These are phyloP conservation scores for Triplophysa dalaica DNA, from an alignment of 2,113 vertebrate species.

Conservation along the genomic window DNA sequence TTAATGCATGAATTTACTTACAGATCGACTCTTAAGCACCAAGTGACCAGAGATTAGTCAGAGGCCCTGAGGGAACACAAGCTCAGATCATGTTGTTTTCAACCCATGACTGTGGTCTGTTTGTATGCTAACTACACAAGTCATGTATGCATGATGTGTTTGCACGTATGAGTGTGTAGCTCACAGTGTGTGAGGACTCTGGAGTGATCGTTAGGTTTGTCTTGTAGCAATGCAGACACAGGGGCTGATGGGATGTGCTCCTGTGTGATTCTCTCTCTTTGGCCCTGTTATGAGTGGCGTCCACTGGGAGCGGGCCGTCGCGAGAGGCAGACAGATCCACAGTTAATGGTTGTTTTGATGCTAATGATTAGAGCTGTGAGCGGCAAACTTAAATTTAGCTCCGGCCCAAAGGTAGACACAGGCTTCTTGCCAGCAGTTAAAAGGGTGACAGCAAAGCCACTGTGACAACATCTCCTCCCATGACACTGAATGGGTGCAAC, in stretches of 20 bases:
- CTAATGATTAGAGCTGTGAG: slow-evolving; percentile 68
- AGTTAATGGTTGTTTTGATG: slow-evolving; percentile 75
- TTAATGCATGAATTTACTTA: slow-evolving; percentile 12
- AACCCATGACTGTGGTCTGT: slow-evolving; percentile 35
- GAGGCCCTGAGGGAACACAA: background rate
- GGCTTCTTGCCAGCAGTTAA: slow-evolving; percentile 51
- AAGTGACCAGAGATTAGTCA: slow-evolving; percentile 24
- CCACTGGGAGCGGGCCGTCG: slow-evolving; percentile 28
- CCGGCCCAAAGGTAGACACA: slow-evolving; percentile 53
- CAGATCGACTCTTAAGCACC: background rate
- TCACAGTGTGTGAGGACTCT: slow-evolving; percentile 28
- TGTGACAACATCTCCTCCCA: slow-evolving; percentile 41
- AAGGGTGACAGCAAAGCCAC: slow-evolving; percentile 52
- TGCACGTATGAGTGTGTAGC: slow-evolving; percentile 16
- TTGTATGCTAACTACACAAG: slow-evolving; percentile 15
- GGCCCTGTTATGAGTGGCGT: slow-evolving; percentile 40
- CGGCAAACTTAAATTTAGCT: slow-evolving; percentile 61
- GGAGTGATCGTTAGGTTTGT: slow-evolving; percentile 47
- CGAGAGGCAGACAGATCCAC: slow-evolving; percentile 54
- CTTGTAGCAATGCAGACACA: slow-evolving; percentile 46
- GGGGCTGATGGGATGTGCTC: slow-evolving; percentile 43
- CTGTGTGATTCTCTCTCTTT: slow-evolving; percentile 34
- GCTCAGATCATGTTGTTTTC: slow-evolving; percentile 11
- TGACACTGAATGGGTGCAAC: slow-evolving; percentile 30
- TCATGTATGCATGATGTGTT: background rate